Evolutionary conservation across 2,797 vertebrate genomes (phyloP).

Genomic region (Sphenopsis melanotis): DNA sequence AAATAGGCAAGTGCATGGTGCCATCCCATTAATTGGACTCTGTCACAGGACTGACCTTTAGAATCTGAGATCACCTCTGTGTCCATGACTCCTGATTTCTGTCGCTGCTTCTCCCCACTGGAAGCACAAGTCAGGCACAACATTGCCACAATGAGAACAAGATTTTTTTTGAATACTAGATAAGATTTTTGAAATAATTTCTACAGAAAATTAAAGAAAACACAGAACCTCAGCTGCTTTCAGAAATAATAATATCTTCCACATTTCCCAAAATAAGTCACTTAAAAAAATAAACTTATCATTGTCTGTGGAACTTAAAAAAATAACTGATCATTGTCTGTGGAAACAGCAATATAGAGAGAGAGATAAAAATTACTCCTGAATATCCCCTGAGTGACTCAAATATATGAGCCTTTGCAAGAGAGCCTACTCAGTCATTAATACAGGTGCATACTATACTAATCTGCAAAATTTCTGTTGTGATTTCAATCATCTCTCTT

Average conservation of each 20-base stretch:
- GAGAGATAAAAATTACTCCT: neutral
- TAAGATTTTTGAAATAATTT: neutral
- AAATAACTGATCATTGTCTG: rapidly evolving
- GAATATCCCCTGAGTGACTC: neutral
- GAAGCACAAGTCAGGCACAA: neutral
- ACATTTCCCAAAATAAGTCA: neutral
- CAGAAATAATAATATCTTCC: neutral
- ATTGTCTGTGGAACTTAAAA: neutral
- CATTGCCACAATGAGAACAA: neutral
- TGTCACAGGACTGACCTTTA: neutral
- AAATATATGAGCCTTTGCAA: neutral
- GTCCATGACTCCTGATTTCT: neutral
- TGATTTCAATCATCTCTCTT: neutral
- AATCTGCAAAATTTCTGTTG: neutral
- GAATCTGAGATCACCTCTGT: neutral
- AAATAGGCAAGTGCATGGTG: neutral
- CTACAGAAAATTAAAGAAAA: neutral
- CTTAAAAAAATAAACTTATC: neutral
- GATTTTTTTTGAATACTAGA: neutral
- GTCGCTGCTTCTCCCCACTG: neutral
- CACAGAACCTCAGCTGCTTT: neutral
- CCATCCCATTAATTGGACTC: neutral
- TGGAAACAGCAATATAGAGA: neutral
- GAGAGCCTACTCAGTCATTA: neutral
- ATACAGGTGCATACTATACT: neutral